Evolutionary conservation across 2,797 vertebrate species (phyloP).

Genomic region (Brotula barbata): DNA sequence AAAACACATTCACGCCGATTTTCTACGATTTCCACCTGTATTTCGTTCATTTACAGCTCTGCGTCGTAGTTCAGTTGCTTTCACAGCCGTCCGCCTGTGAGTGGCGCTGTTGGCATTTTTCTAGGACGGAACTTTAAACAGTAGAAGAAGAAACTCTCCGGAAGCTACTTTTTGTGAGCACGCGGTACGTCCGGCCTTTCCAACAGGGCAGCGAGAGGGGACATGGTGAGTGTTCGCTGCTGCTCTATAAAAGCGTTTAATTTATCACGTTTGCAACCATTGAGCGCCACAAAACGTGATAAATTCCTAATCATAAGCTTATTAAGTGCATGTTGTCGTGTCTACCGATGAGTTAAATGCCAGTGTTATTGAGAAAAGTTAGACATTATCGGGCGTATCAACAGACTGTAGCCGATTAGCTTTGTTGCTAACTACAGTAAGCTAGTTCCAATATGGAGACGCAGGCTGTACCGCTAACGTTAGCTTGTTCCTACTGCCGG

Average conservation of each 20-base stretch:
- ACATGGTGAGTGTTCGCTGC: conserved; percentile 62
- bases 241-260: rapidly evolving
- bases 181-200: conserved; percentile 78
- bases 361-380: background rate
- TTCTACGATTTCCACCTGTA: no score
- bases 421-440: conserved; percentile 15
- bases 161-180: conserved; percentile 64
- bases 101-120: conserved; percentile 33
- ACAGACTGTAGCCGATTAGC: background rate
- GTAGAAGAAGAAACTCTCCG: conserved; percentile 60
- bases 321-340: rapidly evolving
- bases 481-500: no score
- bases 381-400: background rate
- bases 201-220: conserved; percentile 60
- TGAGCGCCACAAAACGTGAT: rapidly evolving
- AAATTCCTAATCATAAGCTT: conserved; percentile 5
- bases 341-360: rapidly evolving
- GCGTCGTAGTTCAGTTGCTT: rapidly evolving
- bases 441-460: conserved; percentile 12
- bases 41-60: no score
- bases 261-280: rapidly evolving
- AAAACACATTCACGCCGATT: no score
- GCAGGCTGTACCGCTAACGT: background rate
- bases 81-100: rapidly evolving
- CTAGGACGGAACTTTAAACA: rapidly evolving